These are phyloP conservation scores for Ariolimax columbianus DNA, from an alignment of 2,888 invertebrate species.

Conservation along the genomic window DNA sequence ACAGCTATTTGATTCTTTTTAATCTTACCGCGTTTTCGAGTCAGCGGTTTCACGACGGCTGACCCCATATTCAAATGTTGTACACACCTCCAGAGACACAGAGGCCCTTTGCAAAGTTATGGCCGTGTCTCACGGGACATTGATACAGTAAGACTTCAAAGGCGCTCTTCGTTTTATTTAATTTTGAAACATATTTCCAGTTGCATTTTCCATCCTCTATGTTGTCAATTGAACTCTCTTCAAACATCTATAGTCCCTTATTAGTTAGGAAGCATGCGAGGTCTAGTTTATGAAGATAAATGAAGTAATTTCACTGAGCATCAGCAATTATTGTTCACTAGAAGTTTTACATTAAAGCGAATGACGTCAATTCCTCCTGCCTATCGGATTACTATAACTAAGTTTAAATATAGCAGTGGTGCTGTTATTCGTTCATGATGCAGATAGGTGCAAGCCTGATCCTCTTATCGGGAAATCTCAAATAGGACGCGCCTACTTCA, in stretches of 20 bases:
- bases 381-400: neutral
- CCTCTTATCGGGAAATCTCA: neutral
- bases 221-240: neutral
- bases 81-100: conserved; percentile 43
- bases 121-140: conserved; percentile 31
- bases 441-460: neutral
- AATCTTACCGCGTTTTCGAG: conserved; percentile 38
- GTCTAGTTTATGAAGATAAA: neutral
- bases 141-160: conserved; percentile 19
- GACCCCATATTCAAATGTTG: conserved; percentile 48
- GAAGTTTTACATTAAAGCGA: conserved; percentile 24
- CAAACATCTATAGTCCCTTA: neutral
- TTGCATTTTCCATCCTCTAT: neutral
- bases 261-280: neutral
- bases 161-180: neutral
- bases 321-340: neutral
- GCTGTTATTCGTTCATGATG: neutral
- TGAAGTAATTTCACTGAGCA: neutral
- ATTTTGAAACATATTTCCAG: neutral
- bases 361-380: conserved; percentile 20
- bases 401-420: conserved; percentile 9
- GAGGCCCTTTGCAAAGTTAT: conserved; percentile 45
- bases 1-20: conserved; percentile 30
- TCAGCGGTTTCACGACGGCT: conserved; percentile 44
- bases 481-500: too few species aligned